Base-by-base conservation (phyloP, 2,888 invertebrate species). In the Cephus runcator region DNA sequence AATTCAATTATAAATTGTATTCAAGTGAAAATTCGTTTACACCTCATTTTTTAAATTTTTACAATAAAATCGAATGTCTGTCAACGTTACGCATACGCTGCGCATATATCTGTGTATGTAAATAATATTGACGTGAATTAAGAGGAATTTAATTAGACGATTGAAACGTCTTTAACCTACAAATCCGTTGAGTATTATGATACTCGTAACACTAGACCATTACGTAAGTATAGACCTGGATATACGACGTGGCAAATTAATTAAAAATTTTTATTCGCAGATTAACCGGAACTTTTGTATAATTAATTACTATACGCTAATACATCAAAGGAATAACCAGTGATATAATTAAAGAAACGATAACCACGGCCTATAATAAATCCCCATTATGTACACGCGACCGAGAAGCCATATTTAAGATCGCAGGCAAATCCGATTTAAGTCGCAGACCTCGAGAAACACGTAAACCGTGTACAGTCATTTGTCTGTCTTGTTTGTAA, bases 211-310 rank as follows among this genome's bases (percentile, higher is more conserved):
- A 23, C 56, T 56, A 9, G 6, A 6, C 2, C 2, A 23, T 56
- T 9, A 23, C 23, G 23, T 23, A 56, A 9, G 2, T 6, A 23
- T 23, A 2, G 23, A 56, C 2, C 9, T 23, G 6, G 23, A 6
- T 23, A 6, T 6, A 23, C 0, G 40, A 56, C 40, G 23, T 56
- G 40, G 9, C 0, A 56, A 23, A 23, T 56, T 15, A 56, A 6
- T 56, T 6, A 23, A 56, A 6, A 6, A 23, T 56, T 56, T 15
- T 23, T 0, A 23, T 6, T 1, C 6, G 0, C 4, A 0, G 0
- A 56, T 56, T 56, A 56, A 15, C 23, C 9, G 1, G 0, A 40
- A 56, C 9, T 23, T 15, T 9, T 0, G 9, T 56, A 2, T 23
- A 9, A 40, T 15, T 12, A 6, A 23, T 56, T 23, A 40, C 1